Evolutionary conservation across 2,113 vertebrate genomes (phyloP), one percentile per base, ranked within the genome.

Genomic region (Smithornis capensis): DNA sequence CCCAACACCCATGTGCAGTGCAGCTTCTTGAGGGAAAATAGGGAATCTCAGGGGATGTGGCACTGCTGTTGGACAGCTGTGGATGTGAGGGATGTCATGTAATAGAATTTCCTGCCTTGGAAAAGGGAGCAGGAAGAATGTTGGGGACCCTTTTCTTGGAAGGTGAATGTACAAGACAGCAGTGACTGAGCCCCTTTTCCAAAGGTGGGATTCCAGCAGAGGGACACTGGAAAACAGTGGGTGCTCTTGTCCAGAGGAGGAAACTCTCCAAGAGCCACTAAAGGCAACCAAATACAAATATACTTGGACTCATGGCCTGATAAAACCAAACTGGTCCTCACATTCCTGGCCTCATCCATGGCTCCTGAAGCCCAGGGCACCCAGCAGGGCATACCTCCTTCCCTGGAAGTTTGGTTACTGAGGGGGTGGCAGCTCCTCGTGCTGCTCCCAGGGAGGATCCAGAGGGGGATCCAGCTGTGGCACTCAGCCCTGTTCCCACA

Each of bases 401-500:
- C 44, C 49, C 44, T 62, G 65, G 24, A 7, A 50, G 55, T 35
- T 56, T 22, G 25, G 67, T 50, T 73, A 31, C 45, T 21, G 44
- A n/a, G 35, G 71, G 44, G 49, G 27, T 89, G 87, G 29, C 88
- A 79, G 69, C 64, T 86, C 75, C 37, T 81, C 5, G 1, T 31
- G 76, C 69, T 47, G 62, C 55, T 94, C 38, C 64, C 44, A 53
- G 55, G 64, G 47, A 80, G 44, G 17, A 18, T 45, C 44, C 44
- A 45, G 42, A 44, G 29, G 29, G 29, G n/a, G 63, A 69, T 78
- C 76, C 77, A 22, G 42, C 76, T 59, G 42, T 62, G 52, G 44
- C 35, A 14, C 77, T 79, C 74, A 52, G 93, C 89, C 86, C 85
- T 14, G n/a, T 92, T 95, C 91, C 95, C 91, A 69, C 91, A 87